phyloP scores from a whole-genome alignment of 1,140 invertebrate genomes.

The Idris sp. region DNA sequence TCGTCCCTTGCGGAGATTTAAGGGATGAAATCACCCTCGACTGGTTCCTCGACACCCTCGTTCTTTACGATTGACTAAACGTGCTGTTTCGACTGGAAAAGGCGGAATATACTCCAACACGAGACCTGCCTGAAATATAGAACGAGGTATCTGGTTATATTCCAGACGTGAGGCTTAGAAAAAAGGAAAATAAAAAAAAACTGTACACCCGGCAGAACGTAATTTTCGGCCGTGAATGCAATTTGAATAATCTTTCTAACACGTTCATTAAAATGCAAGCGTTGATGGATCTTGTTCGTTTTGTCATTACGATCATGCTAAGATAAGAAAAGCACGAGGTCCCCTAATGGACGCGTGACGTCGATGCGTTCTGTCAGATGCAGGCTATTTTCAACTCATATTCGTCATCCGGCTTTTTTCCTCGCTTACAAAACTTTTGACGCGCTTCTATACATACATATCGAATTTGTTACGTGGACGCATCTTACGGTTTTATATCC shows the following conservation, averaged over 20 bases:
- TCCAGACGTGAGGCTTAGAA: too few species aligned
- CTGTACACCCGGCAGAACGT: background rate
- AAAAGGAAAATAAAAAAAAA: too few species aligned
- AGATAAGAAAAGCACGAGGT: slow-evolving; percentile 35
- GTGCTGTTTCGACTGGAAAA: slow-evolving; percentile 47
- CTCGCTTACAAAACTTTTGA: slow-evolving; percentile 17
- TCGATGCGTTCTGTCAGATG: slow-evolving; percentile 23
- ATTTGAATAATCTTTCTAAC: slow-evolving; percentile 41
- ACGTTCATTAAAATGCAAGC: slow-evolving; percentile 40
- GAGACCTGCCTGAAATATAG: slow-evolving; percentile 22
- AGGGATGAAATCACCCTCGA: slow-evolving; percentile 45
- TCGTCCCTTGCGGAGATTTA: slow-evolving; percentile 43
- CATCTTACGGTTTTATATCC: slow-evolving; percentile 27
- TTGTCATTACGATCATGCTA: slow-evolving; percentile 27
- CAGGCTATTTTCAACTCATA: slow-evolving; percentile 13
- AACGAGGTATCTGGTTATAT: slow-evolving; percentile 8
- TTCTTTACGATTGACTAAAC: slow-evolving; percentile 58
- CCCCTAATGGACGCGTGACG: slow-evolving; percentile 30
- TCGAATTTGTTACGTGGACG: slow-evolving; percentile 27
- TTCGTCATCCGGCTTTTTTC: slow-evolving; percentile 29
- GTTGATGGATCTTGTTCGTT: slow-evolving; percentile 19
- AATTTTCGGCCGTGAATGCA: slow-evolving; percentile 26
- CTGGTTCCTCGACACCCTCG: slow-evolving; percentile 43
- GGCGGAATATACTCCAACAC: slow-evolving; percentile 18
- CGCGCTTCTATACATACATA: slow-evolving; percentile 8